phyloP scores from a whole-genome alignment of 2,113 vertebrate species.

The Astatotilapia flaviijosephi region DNA sequence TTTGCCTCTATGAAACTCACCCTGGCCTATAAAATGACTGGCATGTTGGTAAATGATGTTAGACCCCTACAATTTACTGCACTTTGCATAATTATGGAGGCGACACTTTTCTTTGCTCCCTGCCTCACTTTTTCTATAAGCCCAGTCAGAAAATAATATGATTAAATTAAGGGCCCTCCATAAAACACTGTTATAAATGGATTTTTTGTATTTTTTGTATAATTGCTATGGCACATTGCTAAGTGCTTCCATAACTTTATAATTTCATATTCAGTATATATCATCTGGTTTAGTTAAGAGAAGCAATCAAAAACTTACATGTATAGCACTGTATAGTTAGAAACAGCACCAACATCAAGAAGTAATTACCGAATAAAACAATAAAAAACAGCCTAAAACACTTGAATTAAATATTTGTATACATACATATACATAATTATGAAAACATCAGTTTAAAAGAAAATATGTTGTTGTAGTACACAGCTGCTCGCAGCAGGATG shows the following conservation, averaged over 20 bases:
- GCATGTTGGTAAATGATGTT: slow-evolving; percentile 25
- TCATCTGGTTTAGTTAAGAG: background rate
- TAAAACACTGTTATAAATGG: background rate
- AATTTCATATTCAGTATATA: background rate
- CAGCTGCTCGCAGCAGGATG: background rate
- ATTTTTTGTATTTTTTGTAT: background rate
- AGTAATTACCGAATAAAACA: background rate
- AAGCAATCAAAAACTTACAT: background rate
- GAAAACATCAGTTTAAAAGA: background rate
- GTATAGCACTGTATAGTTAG: background rate
- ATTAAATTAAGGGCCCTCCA: background rate
- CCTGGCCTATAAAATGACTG: slow-evolving; percentile 13
- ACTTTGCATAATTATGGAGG: background rate
- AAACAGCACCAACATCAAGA: background rate
- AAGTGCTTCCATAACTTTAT: background rate
- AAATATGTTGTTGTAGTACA: background rate
- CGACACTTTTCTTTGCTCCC: background rate
- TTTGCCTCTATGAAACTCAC: slow-evolving; percentile 16
- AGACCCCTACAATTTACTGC: slow-evolving; percentile 10
- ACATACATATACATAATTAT: background rate
- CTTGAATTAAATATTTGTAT: background rate
- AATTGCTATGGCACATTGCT: background rate
- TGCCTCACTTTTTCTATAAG: slow-evolving; percentile 29
- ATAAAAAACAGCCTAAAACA: background rate
- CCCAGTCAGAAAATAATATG: slow-evolving; percentile 2